These are phyloP conservation scores for Coptodon bakossiorum DNA, from an alignment of 2,113 vertebrate genomes.

Conservation along the genomic window DNA sequence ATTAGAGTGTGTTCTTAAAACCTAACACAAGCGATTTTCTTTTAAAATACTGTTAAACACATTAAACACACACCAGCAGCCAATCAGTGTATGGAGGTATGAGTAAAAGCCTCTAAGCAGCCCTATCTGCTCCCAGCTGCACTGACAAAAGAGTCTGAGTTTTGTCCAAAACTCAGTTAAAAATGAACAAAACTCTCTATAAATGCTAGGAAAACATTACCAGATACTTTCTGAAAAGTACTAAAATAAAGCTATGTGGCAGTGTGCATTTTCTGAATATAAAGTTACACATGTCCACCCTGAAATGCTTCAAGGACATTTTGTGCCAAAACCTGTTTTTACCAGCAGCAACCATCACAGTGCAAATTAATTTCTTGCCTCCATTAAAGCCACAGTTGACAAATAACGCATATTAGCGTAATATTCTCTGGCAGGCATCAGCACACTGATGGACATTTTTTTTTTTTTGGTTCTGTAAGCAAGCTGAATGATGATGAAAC, in stretches of 20 bases:
- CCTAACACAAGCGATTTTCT: background rate
- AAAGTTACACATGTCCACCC: background rate
- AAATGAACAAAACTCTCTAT: background rate
- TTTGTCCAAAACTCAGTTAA: background rate
- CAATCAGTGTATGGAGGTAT: background rate
- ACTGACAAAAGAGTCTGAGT: background rate
- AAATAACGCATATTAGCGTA: background rate
- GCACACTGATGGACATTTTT: background rate
- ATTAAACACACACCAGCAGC: background rate
- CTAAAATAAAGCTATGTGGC: background rate
- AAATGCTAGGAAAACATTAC: background rate
- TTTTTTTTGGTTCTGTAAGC: background rate
- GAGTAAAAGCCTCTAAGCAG: background rate
- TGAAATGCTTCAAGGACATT: background rate
- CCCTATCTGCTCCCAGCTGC: background rate
- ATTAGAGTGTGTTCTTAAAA: background rate
- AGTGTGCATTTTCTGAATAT: background rate
- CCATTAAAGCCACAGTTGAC: background rate
- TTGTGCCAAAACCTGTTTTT: background rate
- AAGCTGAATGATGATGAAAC: constrained; percentile 24
- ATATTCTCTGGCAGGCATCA: background rate
- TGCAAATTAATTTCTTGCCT: background rate
- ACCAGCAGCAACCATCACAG: background rate
- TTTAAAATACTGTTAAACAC: background rate
- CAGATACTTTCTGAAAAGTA: background rate